Evolutionary conservation across 2,113 vertebrate genomes (phyloP).

Genomic region (Chaetura pelagica): DNA sequence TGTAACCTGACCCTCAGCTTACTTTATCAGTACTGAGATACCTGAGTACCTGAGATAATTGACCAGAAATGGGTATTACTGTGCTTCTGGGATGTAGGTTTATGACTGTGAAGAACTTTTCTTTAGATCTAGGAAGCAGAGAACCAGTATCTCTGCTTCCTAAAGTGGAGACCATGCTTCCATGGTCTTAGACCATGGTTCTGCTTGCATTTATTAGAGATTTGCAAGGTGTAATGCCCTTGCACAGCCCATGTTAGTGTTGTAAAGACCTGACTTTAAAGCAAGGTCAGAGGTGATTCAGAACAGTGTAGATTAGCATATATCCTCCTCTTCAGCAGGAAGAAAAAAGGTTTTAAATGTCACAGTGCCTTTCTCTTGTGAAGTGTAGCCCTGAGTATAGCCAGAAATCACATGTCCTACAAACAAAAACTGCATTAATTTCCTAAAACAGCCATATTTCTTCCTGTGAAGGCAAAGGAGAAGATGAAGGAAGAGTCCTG

Average conservation of each 20-base stretch:
- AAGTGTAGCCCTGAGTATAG: background rate
- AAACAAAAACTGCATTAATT: background rate
- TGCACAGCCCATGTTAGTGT: background rate
- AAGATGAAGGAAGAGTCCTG: slow-evolving; percentile 97
- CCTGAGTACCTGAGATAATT: background rate
- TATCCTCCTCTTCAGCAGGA: background rate
- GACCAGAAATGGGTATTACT: background rate
- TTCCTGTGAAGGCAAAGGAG: slow-evolving; percentile 87
- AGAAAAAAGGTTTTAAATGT: background rate
- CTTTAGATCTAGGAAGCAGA: background rate
- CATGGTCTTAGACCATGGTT: background rate
- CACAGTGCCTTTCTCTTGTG: background rate
- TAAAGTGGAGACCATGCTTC: background rate
- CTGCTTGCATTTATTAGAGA: background rate
- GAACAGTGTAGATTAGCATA: background rate
- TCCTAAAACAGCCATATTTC: background rate
- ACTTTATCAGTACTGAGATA: background rate
- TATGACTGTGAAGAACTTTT: background rate
- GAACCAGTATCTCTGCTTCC: background rate
- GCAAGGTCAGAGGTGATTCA: background rate
- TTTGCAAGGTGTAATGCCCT: background rate
- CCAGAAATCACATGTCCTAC: background rate
- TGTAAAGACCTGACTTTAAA: background rate
- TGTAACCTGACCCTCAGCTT: background rate
- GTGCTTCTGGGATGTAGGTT: background rate